These are phyloP conservation scores for Caenorhabditis japonica DNA, from an alignment of 2,888 invertebrate species.

Conservation along the genomic window DNA sequence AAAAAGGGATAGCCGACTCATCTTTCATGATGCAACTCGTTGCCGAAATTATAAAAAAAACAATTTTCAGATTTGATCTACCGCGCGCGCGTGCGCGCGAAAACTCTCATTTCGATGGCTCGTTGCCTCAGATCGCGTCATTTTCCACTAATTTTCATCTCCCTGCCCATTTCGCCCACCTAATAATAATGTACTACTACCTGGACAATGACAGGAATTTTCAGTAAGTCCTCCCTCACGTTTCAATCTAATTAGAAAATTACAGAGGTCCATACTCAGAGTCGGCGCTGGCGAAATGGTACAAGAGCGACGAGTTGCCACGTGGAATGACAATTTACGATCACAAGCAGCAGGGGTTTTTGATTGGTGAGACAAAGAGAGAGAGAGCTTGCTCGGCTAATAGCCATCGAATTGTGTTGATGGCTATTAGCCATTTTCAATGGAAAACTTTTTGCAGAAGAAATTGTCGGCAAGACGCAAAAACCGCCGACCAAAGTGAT, in stretches of 20 bases:
- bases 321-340: conserved; percentile 7
- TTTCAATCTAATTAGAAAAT: background rate
- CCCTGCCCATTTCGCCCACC: conserved; percentile 1
- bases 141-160: background rate
- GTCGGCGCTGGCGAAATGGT: conserved; percentile 9
- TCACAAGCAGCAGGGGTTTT: background rate
- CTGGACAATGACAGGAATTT: background rate
- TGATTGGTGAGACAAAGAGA: conserved; percentile 2
- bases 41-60: no score
- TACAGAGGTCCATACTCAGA: conserved; percentile 22
- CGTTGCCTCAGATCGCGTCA: background rate
- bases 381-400: no score
- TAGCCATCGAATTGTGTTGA: no score
- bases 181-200: conserved; percentile 36
- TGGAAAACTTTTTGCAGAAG: background rate
- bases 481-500: conserved; percentile 18
- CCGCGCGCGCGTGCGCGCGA: no score
- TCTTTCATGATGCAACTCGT: no score
- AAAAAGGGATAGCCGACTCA: no score
- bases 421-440: background rate
- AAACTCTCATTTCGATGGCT: no score
- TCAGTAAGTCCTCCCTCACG: conserved; percentile 6
- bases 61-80: no score
- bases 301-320: background rate
- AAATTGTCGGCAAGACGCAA: conserved; percentile 1